Evolutionary conservation across 1,140 invertebrate species (phyloP), one percentile per base, ranked within the genome.

Genomic region (Zaprionus africanus): DNA sequence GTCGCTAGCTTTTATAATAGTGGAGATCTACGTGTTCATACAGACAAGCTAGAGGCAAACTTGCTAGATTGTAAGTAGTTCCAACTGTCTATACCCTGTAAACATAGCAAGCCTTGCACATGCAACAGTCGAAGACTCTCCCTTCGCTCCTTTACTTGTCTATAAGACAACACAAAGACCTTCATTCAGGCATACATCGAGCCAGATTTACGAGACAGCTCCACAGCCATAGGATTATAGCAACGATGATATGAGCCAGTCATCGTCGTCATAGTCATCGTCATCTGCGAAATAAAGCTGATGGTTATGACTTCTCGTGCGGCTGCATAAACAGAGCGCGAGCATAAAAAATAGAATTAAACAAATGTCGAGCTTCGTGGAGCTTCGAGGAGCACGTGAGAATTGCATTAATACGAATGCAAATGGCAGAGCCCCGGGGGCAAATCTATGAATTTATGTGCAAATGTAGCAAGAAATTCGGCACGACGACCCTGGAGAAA

Each of bases 401-500:
- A 91, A 91, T 87, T 91, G 87, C 85, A 90, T 87, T 91, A 91
- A 91, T 87, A 91, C 84, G 81, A 84, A 88, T 81, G 81, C 79
- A 91, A 88, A 91, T 87, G 78, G 56, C 49, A 56, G 41, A 53
- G 53, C 19, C 53, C 24, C 31, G 26, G 31, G 31, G 19, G 19
- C 43, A 91, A 83, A 83, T 81, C 85, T 84, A 90, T 82, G 85
- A 90, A 90, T 90, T 90, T 90, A 90, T 90, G 85, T 79, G 81
- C 76, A 82, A 86, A 86, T 86, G 82, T 85, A 63, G 82, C 82
- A 79, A 79, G 71, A 71, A 86, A 79, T 79, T 81, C 61, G 13
- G 60, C 31, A 34, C 67, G 59, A 63, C 63, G 60, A 61, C 58
- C 63, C 67, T 62, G 82, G 79, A 87, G 66, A 84, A 90, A 81